phyloP scores from a whole-genome alignment of 30 jellyfish, hydroid and myxozoan species.

The Hydractinia symbiolongicarpus region DNA sequence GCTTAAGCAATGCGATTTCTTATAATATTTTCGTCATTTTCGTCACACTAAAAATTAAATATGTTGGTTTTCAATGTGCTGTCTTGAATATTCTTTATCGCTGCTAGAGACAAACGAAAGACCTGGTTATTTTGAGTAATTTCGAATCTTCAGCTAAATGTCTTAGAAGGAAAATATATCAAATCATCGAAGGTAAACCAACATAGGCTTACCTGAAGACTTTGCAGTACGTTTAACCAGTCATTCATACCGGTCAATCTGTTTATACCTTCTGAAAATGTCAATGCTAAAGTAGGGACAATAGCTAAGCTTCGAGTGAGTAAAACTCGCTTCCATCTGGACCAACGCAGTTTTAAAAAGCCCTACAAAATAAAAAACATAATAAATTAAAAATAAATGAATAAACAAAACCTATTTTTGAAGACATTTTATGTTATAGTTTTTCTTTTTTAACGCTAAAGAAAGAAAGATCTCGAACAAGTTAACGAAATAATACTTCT shows the following conservation, averaged over 20 bases:
- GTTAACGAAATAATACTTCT: neutral
- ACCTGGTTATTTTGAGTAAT: no score
- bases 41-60: no score
- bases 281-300: conserved; percentile 76
- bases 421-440: neutral
- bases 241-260: conserved; percentile 93
- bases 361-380: conserved; percentile 48
- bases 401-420: neutral
- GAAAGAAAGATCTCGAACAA: neutral
- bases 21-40: no score
- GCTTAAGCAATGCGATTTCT: no score
- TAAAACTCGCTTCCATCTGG: conserved; percentile 95
- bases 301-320: conserved; percentile 79
- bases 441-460: neutral
- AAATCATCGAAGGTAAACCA: no score
- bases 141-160: no score
- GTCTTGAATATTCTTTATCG: no score
- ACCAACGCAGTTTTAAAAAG: conserved; percentile 77
- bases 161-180: no score
- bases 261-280: conserved; percentile 64
- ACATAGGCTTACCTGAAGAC: conserved; percentile 64
- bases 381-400: neutral
- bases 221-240: conserved; percentile 68
- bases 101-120: no score
- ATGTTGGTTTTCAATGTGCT: no score